phyloP scores from a whole-genome alignment of 2,113 vertebrate species.

The Brachirus orientalis region DNA sequence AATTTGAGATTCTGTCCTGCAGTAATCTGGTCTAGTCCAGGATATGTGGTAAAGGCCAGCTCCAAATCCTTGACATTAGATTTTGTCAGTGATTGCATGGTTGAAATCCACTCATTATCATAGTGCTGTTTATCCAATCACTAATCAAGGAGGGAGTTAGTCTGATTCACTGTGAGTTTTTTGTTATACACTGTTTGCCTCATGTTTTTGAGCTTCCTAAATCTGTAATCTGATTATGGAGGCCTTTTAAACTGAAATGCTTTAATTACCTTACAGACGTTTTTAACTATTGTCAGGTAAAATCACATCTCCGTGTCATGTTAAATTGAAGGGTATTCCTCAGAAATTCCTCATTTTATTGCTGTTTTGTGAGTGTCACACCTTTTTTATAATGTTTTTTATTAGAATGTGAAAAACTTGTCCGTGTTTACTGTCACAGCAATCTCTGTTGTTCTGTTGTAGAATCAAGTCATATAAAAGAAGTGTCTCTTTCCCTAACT shows the following conservation, averaged over 20 bases:
- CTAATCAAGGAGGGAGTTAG: too few species aligned
- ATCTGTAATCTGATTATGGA: slow-evolving; percentile 27
- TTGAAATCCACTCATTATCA: background rate
- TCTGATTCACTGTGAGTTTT: background rate
- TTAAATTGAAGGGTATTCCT: slow-evolving; percentile 43
- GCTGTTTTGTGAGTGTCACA: slow-evolving; percentile 30
- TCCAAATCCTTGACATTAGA: background rate
- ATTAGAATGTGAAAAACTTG: slow-evolving; percentile 23
- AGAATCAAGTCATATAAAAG: slow-evolving; percentile 13
- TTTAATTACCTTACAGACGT: too few species aligned
- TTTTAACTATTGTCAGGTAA: slow-evolving; percentile 14
- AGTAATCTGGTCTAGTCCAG: background rate
- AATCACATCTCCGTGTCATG: slow-evolving; percentile 13
- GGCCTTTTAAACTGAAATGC: slow-evolving; percentile 12
- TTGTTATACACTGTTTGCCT: background rate
- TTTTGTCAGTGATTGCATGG: background rate
- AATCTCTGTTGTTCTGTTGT: slow-evolving; percentile 44
- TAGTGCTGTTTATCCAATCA: background rate
- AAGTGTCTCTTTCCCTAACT: slow-evolving; percentile 32
- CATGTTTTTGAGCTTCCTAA: slow-evolving; percentile 1
- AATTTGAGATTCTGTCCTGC: background rate
- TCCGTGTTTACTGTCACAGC: slow-evolving; percentile 35
- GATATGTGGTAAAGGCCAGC: background rate
- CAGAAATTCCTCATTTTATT: slow-evolving; percentile 12
- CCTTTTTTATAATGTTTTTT: slow-evolving; percentile 35